Evolutionary conservation across 2,797 vertebrate species (phyloP).

Genomic region (Melanitta fusca): DNA sequence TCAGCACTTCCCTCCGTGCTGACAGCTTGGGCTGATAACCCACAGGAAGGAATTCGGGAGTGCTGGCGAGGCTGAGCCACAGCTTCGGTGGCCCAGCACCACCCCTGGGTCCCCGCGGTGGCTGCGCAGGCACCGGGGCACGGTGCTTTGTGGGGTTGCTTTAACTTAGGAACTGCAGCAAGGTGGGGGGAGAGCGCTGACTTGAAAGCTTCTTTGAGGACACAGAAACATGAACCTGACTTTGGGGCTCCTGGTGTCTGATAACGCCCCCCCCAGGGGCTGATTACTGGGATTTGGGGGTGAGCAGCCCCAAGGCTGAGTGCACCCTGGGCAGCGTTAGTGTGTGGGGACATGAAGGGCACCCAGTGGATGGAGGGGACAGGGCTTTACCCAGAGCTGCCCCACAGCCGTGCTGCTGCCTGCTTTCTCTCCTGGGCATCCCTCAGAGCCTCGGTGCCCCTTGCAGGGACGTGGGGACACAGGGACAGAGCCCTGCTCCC

Average conservation of each 20-base stretch:
- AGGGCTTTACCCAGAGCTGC: background rate
- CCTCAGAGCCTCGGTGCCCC: fast-evolving
- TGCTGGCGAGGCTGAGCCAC: background rate
- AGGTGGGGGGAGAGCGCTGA: background rate
- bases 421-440: fast-evolving
- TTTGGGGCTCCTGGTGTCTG: background rate
- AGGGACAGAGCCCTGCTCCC: background rate
- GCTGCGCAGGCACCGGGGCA: background rate
- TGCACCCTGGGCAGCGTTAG: too few relatives aligned
- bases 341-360: too few relatives aligned
- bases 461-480: background rate
- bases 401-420: fast-evolving
- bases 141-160: background rate
- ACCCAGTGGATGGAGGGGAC: background rate
- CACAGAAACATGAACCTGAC: background rate
- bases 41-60: background rate
- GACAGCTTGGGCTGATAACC: background rate
- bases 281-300: too few relatives aligned
- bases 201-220: background rate
- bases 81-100: background rate
- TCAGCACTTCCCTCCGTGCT: background rate
- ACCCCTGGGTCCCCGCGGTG: fast-evolving
- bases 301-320: too few relatives aligned
- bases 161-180: too few relatives aligned
- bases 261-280: background rate